A percentile compares a stretch with the other conserved stretches of the same genome.
Evolutionary conservation across 2,888 invertebrate genomes (phyloP).

Genomic region (Baronia brevicornis): DNA sequence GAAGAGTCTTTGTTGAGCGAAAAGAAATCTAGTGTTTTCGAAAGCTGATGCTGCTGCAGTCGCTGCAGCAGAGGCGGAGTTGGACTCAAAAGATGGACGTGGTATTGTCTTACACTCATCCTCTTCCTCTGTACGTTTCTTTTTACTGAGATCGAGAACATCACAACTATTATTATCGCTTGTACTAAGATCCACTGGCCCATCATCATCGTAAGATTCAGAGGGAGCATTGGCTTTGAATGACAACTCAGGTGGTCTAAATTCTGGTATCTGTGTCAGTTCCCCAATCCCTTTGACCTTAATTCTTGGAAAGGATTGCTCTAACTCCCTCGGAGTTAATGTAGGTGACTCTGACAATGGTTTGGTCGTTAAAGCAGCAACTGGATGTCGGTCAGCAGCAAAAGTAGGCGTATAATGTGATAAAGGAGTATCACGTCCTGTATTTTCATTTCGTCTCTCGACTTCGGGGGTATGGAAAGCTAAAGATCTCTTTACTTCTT

Average conservation of each 20-base stretch:
- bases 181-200: conserved; percentile 84
- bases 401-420: conserved; percentile 61
- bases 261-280: conserved; percentile 74
- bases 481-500: conserved; percentile 73
- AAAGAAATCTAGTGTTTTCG: conserved; percentile 75
- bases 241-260: conserved; percentile 46
- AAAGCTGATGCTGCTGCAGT: conserved; percentile 59
- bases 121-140: conserved; percentile 67
- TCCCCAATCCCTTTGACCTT: conserved; percentile 80
- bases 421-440: conserved; percentile 58
- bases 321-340: conserved; percentile 51
- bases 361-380: conserved; percentile 46
- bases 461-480: conserved; percentile 72
- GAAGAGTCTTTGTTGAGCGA: conserved; percentile 80
- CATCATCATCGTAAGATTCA: conserved; percentile 63
- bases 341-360: conserved; percentile 50
- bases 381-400: conserved; percentile 64
- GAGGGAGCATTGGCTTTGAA: conserved; percentile 48
- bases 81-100: conserved; percentile 63
- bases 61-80: conserved; percentile 47
- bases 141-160: conserved; percentile 89
- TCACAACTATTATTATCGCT: conserved; percentile 72
- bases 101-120: conserved; percentile 53
- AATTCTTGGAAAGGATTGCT: conserved; percentile 61
- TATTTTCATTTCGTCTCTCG: conserved; percentile 55